Base-by-base conservation (phyloP, 2,888 invertebrate genomes). In the Pollenia angustigena region DNA sequence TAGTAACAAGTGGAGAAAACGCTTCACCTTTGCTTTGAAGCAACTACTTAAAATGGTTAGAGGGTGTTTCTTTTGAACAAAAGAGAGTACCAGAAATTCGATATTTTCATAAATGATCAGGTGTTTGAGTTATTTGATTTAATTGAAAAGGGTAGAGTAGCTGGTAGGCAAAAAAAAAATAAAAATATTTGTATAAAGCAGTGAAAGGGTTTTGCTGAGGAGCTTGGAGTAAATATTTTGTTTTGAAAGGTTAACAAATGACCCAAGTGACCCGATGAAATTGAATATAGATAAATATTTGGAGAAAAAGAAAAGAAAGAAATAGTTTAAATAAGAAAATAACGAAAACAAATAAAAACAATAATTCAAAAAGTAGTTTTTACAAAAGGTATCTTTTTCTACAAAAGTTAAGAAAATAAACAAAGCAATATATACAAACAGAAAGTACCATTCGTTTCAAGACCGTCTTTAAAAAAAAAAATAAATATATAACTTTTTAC, bases 41-140 rank as follows among this genome's bases (percentile, higher is more conserved):
- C 32, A 46, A n/a, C 32, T 54, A 3, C 56, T 12, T 23, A 23
- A 23, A 23, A 60, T 11, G 11, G 18, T 50, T 52, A 46, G 62
- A 79, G 69, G 69, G 74, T 81, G 78, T 60, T 83, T 81, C 75
- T 72, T 32, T 32, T 32, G 6, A 32, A 32, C 48, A 8, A 62
- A 40, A 32, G 23, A 32, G 12, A 32, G 16, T 44, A 32, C 1
- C 8, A 40, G 48, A 80, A 87, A 87, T 78, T 50, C 69, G 84
- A 87, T 87, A 87, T 84, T 87, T 81, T 84, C 23, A 18, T 48
- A 64, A 81, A 50, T 48, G 78, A 87, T 87, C 87, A 87, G 84
- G 81, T 87, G 84, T 72, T 87, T 52, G 23, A n/a, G 32, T 54
- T 68, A n/a, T 32, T 72, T 72, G 81, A 40, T 64, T 81, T 69